Evolutionary conservation across 2,888 invertebrate genomes (phyloP), one percentile per base, ranked within the genome.

Genomic region (Acanthococcus lagerstroemiae): DNA sequence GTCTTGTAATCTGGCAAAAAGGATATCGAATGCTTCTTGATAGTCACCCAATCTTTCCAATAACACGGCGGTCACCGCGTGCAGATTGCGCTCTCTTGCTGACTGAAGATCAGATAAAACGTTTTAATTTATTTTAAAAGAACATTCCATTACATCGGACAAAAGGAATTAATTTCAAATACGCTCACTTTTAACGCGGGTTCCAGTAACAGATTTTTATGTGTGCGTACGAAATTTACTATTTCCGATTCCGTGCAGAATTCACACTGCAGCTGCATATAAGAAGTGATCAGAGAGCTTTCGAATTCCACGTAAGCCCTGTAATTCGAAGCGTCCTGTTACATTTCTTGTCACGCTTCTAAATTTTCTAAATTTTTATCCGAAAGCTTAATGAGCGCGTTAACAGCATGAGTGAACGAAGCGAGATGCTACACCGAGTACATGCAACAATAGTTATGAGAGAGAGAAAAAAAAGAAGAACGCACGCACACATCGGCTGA

Each of bases 21-120:
- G 76, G 68, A 88, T 76, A 67, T 73, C 70, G 61, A 72, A 73
- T 6, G 73, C 72, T 21, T 69, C 72, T 57, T 73, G 72, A 74
- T 85, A 84, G 74, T 88, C 85, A 12, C 88, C 87, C 68, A 83
- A 80, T 74, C 85, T 83, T 75, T 90, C 90, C 69, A 89, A 78
- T 61, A 91, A 79, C 71, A 83, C 83, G 17, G 88, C 87, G 57
- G 84, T 83, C 0, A 86, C 85, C 69, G 83, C 82, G 63, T 82
- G 80, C 30, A 84, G 78, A 67, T 82, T 78, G 73, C 84, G 78
- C 70, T 80, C 79, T 67, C 24, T 55, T 15, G 65, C 27, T 5
- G 65, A 37, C 67, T 68, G 61, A 37, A 48, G 26, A 30, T 2
- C 4, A 15, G n/a, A 1, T n/a, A 37, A 15, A 37, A n/a, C 3